Conservation (phyloP, 2,888 invertebrate genomes). For the Mesorhabditis belari region DNA sequence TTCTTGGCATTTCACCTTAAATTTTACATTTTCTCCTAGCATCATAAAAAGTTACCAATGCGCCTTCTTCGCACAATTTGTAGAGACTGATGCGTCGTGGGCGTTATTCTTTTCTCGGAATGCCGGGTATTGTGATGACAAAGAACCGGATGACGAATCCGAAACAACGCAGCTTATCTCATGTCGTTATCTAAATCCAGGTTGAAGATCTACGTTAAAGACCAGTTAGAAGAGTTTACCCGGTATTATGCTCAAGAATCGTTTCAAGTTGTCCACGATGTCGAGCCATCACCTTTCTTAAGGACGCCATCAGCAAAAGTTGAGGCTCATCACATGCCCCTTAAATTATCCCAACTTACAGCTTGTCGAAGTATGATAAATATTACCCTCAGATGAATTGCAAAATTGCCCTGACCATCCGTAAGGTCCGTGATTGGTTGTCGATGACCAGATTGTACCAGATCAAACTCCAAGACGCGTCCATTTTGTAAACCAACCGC, state of each 20-base stretch:
- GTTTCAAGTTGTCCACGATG: neutral
- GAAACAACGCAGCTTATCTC: neutral
- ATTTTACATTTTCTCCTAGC: neutral
- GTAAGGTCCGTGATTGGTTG: slow-evolving; percentile 1
- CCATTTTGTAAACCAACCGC: slow-evolving; percentile 7
- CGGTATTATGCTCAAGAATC: neutral
- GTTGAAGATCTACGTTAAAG: neutral
- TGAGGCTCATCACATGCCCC: neutral
- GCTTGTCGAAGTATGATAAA: too few species aligned
- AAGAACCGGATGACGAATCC: neutral
- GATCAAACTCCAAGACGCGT: slow-evolving; percentile 2
- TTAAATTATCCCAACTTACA: neutral
- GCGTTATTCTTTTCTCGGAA: too few species aligned
- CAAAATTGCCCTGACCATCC: slow-evolving; percentile 1
- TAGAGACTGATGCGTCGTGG: neutral
- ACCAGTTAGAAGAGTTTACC: too few species aligned
- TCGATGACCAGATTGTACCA: neutral
- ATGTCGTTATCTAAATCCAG: neutral
- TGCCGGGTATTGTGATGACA: neutral
- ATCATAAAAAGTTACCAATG: neutral
- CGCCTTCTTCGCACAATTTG: neutral
- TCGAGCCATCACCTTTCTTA: neutral
- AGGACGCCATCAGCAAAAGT: neutral
- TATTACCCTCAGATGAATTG: neutral
- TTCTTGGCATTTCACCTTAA: neutral